Evolutionary conservation across 2,797 vertebrate species (phyloP).

Genomic region (Otus scops): DNA sequence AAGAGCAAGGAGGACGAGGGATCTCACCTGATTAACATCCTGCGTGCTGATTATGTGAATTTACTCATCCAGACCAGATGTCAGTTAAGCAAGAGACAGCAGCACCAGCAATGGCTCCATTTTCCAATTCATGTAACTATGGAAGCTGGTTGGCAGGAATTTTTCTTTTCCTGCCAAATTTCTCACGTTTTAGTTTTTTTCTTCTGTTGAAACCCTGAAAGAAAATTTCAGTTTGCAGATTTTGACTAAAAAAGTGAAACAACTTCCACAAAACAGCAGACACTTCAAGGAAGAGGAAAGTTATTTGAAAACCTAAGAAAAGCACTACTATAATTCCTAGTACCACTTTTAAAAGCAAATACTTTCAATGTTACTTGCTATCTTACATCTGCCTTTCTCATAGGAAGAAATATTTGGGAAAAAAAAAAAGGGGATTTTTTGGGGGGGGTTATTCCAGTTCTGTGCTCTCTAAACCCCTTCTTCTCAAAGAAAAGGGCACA

Average conservation of each 20-base stretch:
- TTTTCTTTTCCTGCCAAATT: background rate
- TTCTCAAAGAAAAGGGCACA: slow-evolving; percentile 41
- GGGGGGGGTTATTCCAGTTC: slow-evolving; percentile 18
- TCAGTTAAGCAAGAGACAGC: background rate
- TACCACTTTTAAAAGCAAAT: background rate
- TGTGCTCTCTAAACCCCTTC: slow-evolving; percentile 17
- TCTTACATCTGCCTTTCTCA: background rate
- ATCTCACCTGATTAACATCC: background rate
- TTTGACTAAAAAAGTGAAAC: slow-evolving; percentile 5
- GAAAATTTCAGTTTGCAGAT: slow-evolving; percentile 11
- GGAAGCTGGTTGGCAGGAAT: background rate
- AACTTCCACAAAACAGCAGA: background rate
- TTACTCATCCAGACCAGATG: background rate
- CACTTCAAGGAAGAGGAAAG: background rate
- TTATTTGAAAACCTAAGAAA: background rate
- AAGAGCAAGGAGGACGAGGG: background rate
- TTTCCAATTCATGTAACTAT: background rate
- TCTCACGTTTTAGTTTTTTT: background rate
- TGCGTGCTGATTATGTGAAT: background rate
- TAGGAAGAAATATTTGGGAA: background rate
- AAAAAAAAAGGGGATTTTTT: background rate
- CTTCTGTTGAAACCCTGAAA: background rate
- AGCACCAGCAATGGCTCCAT: background rate
- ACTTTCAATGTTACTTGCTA: background rate
- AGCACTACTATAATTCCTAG: background rate